These are phyloP conservation scores for Grantiella picta DNA, from an alignment of 2,113 vertebrate species.

Conservation along the genomic window DNA sequence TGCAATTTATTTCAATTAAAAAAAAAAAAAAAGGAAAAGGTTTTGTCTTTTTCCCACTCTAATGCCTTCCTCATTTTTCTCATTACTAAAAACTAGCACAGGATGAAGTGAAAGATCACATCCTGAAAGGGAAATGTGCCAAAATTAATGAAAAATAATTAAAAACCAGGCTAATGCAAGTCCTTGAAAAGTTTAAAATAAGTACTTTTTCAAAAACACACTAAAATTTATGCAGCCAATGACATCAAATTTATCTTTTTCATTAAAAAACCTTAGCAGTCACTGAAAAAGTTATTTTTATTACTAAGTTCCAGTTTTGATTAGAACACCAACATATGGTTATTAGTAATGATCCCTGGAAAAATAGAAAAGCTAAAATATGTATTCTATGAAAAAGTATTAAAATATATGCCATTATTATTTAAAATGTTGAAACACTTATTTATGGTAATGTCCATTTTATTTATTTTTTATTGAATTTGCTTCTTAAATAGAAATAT, in stretches of 20 bases:
- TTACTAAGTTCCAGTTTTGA: neutral
- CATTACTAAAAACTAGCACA: neutral
- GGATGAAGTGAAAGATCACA: neutral
- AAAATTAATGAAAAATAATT: neutral
- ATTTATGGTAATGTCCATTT: neutral
- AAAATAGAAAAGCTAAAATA: neutral
- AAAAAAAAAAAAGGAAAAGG: fast-evolving
- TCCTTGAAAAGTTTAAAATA: neutral
- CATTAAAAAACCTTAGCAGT: neutral
- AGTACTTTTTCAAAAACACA: fast-evolving
- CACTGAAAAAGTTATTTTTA: neutral
- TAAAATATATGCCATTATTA: neutral
- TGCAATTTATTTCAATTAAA: neutral
- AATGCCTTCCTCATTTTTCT: neutral
- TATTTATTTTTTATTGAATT: neutral
- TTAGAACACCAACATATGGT: neutral
- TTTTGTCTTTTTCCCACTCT: neutral
- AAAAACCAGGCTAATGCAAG: fast-evolving
- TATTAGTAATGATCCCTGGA: neutral
- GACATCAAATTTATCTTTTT: neutral
- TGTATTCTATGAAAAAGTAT: neutral
- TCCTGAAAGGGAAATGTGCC: neutral
- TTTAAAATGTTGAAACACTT: neutral
- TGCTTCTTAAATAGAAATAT: neutral
- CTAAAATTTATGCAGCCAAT: neutral